Evolutionary conservation across 2,888 invertebrate genomes (phyloP).

Genomic region (Lottia scabra): DNA sequence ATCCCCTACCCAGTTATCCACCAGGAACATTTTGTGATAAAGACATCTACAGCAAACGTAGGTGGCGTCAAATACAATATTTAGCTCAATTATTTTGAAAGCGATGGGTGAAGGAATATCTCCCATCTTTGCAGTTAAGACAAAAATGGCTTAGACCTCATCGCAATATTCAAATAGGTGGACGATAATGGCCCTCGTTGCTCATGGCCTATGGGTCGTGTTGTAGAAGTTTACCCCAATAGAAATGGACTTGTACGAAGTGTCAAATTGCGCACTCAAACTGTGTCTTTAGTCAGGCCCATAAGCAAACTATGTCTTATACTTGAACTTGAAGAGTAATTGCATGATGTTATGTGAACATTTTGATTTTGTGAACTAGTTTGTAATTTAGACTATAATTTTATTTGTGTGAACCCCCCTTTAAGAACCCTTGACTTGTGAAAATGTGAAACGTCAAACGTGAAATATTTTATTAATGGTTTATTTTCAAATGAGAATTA

Average conservation of each 20-base stretch:
- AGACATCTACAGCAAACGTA: constrained; percentile 15
- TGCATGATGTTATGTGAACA: neutral
- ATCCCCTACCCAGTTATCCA: constrained; percentile 4
- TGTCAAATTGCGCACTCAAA: constrained; percentile 7
- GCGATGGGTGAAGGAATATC: constrained; percentile 16
- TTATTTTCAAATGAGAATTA: too few relatives aligned
- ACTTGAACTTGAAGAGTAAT: neutral
- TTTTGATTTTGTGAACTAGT: neutral
- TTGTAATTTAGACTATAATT: too few relatives aligned
- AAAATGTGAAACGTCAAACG: too few relatives aligned
- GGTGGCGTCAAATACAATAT: constrained; percentile 18
- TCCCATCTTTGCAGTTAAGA: constrained; percentile 17
- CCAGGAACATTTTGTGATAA: constrained; percentile 4
- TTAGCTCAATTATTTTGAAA: constrained; percentile 15
- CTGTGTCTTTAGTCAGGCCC: constrained; percentile 5
- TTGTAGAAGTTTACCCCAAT: constrained; percentile 10
- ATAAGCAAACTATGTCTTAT: neutral
- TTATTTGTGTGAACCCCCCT: too few relatives aligned
- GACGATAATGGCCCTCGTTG: constrained; percentile 11
- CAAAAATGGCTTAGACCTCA: constrained; percentile 15
- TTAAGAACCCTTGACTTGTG: too few relatives aligned
- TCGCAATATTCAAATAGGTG: constrained; percentile 2
- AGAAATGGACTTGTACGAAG: constrained; percentile 15
- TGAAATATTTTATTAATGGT: too few relatives aligned
- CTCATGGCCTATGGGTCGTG: constrained; percentile 14